Conservation (phyloP, 2,888 invertebrate genomes). For the Silvanus unidentatus region DNA sequence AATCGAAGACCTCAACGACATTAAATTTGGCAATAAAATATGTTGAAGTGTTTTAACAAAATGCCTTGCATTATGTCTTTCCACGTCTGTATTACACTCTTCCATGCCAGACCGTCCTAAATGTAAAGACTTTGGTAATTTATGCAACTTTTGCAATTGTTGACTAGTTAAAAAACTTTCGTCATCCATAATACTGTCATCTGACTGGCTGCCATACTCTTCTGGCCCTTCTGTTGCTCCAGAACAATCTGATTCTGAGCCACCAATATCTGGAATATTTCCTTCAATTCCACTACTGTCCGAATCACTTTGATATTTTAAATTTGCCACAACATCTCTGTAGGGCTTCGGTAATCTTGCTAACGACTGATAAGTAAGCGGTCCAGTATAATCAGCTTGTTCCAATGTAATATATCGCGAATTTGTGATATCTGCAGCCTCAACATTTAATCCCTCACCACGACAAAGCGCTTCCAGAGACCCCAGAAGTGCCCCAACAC, state of each 20-base stretch:
- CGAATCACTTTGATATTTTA: conserved; percentile 59
- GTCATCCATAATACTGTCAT: conserved; percentile 71
- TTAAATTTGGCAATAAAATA: conserved; percentile 69
- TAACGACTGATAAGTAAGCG: conserved; percentile 78
- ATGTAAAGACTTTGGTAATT: conserved; percentile 53
- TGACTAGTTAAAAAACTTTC: conserved; percentile 58
- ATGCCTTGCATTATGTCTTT: conserved; percentile 79
- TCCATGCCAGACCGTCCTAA: conserved; percentile 46
- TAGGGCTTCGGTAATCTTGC: conserved; percentile 78
- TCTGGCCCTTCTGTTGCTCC: conserved; percentile 69
- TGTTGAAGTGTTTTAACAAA: conserved; percentile 72
- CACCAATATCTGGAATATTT: conserved; percentile 41
- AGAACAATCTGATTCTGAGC: conserved; percentile 47
- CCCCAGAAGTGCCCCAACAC: conserved; percentile 75
- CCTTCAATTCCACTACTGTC: conserved; percentile 53
- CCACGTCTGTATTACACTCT: conserved; percentile 74
- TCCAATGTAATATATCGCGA: conserved; percentile 61
- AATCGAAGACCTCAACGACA: conserved; percentile 71
- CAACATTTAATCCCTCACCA: conserved; percentile 64
- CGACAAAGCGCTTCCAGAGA: conserved; percentile 75
- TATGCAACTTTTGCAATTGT: conserved; percentile 49
- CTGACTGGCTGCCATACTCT: conserved; percentile 50
- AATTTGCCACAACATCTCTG: conserved; percentile 62
- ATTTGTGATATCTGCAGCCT: conserved; percentile 58
- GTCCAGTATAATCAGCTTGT: conserved; percentile 77